Conservation (phyloP, 2,113 vertebrate species). For the Mola mola region DNA sequence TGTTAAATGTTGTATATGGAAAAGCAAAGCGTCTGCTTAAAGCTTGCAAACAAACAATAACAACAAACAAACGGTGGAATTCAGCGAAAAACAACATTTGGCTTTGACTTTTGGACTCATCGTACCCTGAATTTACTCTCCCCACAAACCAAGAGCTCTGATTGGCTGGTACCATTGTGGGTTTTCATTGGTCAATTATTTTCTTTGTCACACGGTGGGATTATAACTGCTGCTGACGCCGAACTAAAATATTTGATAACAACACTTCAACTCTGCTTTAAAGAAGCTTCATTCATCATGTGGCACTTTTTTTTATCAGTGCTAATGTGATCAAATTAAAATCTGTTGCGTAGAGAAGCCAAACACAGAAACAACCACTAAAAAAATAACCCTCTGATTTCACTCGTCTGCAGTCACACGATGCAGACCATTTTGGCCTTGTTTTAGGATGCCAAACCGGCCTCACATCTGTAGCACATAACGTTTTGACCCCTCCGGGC, state of each 20-base stretch:
- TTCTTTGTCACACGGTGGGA: no score
- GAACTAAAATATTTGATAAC: constrained; percentile 25
- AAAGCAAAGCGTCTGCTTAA: constrained; percentile 30
- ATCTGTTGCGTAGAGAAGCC: constrained; percentile 9
- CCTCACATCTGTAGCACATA: no score
- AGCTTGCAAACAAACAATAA: constrained; percentile 42
- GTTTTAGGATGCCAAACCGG: no score
- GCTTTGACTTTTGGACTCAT: constrained; percentile 35
- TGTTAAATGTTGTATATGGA: constrained; percentile 16
- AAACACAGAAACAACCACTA: constrained; percentile 27
- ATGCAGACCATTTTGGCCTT: background rate
- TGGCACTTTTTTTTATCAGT: constrained; percentile 11
- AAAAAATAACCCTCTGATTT: constrained; percentile 55
- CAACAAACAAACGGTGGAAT: no score
- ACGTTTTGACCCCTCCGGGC: constrained; percentile 10
- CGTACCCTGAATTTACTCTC: constrained; percentile 51
- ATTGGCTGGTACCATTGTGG: constrained; percentile 50
- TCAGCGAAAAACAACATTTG: constrained; percentile 35
- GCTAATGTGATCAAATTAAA: constrained; percentile 7
- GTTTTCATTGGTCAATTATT: constrained; percentile 39
- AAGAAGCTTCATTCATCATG: constrained; percentile 14
- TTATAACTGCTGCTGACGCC: no score
- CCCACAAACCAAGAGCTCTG: constrained; percentile 10
- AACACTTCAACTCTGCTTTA: constrained; percentile 9
- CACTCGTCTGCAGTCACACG: constrained; percentile 2